Evolutionary conservation across 2,888 invertebrate species (phyloP).

Genomic region (Panopea generosa): DNA sequence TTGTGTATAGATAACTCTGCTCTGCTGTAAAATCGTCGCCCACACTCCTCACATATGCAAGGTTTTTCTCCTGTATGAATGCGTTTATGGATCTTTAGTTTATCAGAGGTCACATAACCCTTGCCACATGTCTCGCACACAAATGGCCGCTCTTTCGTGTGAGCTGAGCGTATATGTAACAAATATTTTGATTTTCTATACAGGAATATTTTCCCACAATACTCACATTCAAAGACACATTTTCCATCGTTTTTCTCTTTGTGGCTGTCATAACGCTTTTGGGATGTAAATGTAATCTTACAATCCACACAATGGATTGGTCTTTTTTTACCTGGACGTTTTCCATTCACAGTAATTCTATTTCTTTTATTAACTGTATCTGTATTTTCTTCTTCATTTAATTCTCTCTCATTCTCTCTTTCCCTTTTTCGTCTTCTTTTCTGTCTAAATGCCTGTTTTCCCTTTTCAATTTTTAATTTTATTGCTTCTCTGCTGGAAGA

Average conservation of each 20-base stretch:
- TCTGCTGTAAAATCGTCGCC: slow-evolving; percentile 32
- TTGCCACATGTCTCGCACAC: slow-evolving; percentile 47
- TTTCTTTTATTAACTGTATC: background rate
- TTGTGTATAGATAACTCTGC: slow-evolving; percentile 40
- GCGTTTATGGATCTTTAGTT: slow-evolving; percentile 47
- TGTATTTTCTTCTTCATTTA: too few species aligned
- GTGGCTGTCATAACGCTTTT: slow-evolving; percentile 32
- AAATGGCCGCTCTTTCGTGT: slow-evolving; percentile 47
- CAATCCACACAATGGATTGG: slow-evolving; percentile 40
- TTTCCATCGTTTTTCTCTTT: slow-evolving; percentile 45
- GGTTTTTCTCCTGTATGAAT: slow-evolving; percentile 53
- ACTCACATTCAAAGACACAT: slow-evolving; percentile 47
- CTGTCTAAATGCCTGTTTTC: slow-evolving; percentile 4
- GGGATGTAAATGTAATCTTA: slow-evolving; percentile 41
- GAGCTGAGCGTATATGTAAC: slow-evolving; percentile 39
- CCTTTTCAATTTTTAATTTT: slow-evolving; percentile 12
- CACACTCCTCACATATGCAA: slow-evolving; percentile 55
- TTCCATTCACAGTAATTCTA: background rate
- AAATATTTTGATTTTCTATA: slow-evolving; percentile 41
- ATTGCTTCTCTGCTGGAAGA: background rate
- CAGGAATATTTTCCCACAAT: slow-evolving; percentile 43
- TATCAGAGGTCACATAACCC: slow-evolving; percentile 51
- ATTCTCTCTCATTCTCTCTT: background rate
- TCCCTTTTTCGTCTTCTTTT: background rate
- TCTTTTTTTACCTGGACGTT: slow-evolving; percentile 15